Evolutionary conservation across 2,888 invertebrate species (phyloP), one percentile per base, ranked within the genome.

Genomic region (Anarsia innoxiella): DNA sequence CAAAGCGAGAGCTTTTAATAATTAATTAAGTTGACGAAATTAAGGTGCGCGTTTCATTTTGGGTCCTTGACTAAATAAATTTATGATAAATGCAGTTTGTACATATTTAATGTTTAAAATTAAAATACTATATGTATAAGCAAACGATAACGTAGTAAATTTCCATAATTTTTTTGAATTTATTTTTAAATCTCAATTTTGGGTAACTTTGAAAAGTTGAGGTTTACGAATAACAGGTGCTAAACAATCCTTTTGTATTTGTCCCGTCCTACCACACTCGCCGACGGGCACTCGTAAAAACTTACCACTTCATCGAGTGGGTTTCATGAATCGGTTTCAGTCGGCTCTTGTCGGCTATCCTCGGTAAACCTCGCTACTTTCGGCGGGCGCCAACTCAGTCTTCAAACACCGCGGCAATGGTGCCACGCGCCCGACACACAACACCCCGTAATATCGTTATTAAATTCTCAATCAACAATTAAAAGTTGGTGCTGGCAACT

Each of bases 221-320:
- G 59, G 60, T 66, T 64, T 67, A 72, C 70, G 64, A 66, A 58
- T 59, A 66, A 66, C 70, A 70, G 68, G 72, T 71, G 73, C 72
- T 67, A 69, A 74, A 70, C 68, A 69, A 68, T 74, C 65, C 66
- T 72, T 78, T 73, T 67, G 67, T 68, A 74, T 72, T 68, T 68
- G 69, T 64, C 62, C 64, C 63, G 56, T 68, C 69, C 66, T 56
- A 70, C 69, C 66, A 62, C 66, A 63, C 63, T 74, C 67, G 61
- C 68, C 69, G 68, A 66, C 68, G 70, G 70, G 67, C 65, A 69
- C 69, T 77, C 77, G 70, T 82, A 79, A 80, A 80, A 82, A 78
- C 76, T 79, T 79, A 80, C 79, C 79, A 79, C 80, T 80, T 79
- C 80, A 82, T 80, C 78, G 76, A 74, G 77, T 75, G 68, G 76